Percentiles rank a stretch among this genome's conserved stretches.
These are phyloP conservation scores for Chesias legatella DNA, from an alignment of 2,888 invertebrate species.

Conservation along the genomic window DNA sequence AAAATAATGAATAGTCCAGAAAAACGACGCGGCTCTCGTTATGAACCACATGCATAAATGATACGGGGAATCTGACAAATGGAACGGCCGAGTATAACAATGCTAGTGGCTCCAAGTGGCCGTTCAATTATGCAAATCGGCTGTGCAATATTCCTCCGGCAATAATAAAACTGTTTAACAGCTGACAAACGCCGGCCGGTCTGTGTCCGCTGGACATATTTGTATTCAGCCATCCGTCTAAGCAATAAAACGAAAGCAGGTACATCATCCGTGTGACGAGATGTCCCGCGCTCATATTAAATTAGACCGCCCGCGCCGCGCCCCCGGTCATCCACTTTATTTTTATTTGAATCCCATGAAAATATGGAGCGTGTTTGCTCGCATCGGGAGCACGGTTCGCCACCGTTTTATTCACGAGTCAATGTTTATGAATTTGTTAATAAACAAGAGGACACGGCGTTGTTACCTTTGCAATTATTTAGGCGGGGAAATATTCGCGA, in stretches of 20 bases:
- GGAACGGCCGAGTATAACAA: slow-evolving; percentile 79
- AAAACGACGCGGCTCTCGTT: slow-evolving; percentile 71
- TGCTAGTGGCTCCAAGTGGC: slow-evolving; percentile 76
- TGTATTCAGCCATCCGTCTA: slow-evolving; percentile 62
- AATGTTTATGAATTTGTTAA: slow-evolving; percentile 78
- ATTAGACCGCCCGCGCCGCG: slow-evolving; percentile 71
- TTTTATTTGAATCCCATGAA: slow-evolving; percentile 78
- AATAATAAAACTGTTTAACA: slow-evolving; percentile 80
- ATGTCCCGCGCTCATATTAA: slow-evolving; percentile 73
- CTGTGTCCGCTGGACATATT: slow-evolving; percentile 53
- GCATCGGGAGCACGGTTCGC: slow-evolving; percentile 54
- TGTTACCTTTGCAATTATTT: slow-evolving; percentile 64
- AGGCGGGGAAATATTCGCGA: slow-evolving; percentile 38
- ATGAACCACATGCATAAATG: slow-evolving; percentile 78
- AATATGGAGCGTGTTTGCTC: slow-evolving; percentile 71
- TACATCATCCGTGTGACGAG: slow-evolving; percentile 66
- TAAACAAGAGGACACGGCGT: slow-evolving; percentile 56
- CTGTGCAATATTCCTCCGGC: slow-evolving; percentile 69
- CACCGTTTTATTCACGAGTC: slow-evolving; percentile 67
- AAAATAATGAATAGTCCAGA: slow-evolving; percentile 76
- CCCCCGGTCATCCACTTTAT: slow-evolving; percentile 72
- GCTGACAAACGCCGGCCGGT: slow-evolving; percentile 64
- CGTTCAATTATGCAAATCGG: slow-evolving; percentile 81
- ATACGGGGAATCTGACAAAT: slow-evolving; percentile 79
- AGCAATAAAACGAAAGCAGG: slow-evolving; percentile 71